phyloP scores from a whole-genome alignment of 92 coral and sea anemone genomes.

The Muricea muricata region DNA sequence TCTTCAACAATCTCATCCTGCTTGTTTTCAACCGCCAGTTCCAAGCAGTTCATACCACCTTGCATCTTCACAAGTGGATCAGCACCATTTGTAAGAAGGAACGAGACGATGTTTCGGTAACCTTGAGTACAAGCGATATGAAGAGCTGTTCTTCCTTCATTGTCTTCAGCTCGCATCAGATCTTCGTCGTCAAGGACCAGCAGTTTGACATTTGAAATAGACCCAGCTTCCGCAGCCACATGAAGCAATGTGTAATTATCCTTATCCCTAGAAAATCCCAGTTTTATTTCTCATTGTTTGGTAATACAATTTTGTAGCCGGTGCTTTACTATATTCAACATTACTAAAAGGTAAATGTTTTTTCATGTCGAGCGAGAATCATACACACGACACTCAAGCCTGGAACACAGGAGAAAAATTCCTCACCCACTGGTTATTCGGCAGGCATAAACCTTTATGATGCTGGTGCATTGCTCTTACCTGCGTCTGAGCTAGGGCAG shows the following conservation, averaged over 20 bases:
- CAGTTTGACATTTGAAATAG: slow-evolving; percentile 19
- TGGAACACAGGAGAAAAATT: too few species aligned
- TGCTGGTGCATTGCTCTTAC: too few species aligned
- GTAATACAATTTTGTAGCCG: too few species aligned
- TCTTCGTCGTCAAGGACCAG: slow-evolving; percentile 21
- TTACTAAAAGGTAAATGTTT: too few species aligned
- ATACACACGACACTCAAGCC: too few species aligned
- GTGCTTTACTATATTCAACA: background rate
- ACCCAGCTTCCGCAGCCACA: slow-evolving; percentile 17
- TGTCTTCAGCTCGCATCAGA: background rate
- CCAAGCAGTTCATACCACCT: slow-evolving; percentile 7
- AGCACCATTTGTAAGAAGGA: slow-evolving; percentile 3
- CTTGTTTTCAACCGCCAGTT: background rate
- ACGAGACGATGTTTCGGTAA: background rate
- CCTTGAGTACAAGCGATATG: slow-evolving; percentile 10
- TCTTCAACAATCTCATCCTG: background rate
- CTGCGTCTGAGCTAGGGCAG: too few species aligned
- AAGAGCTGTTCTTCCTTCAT: background rate
- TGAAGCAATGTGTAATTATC: background rate
- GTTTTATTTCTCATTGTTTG: background rate
- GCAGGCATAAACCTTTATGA: too few species aligned
- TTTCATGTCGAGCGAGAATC: too few species aligned
- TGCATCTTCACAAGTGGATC: background rate
- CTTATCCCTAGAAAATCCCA: background rate
- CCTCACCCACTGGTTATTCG: too few species aligned